Conservation (phyloP, 2,113 vertebrate genomes). For the Pollimyrus isidori region DNA sequence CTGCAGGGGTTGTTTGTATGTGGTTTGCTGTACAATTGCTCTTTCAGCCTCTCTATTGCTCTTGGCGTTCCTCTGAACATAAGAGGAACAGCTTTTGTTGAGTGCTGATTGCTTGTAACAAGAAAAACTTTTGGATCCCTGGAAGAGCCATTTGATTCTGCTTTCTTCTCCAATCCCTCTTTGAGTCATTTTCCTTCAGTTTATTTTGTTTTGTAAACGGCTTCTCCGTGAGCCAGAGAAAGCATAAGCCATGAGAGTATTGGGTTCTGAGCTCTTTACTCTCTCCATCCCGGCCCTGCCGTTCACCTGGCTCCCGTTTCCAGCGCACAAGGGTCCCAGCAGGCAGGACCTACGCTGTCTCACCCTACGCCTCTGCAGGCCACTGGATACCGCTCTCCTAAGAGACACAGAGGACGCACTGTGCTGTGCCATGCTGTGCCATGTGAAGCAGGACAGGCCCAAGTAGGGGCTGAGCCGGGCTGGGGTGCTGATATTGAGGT, state of each 20-base stretch:
- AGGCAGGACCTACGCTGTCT: conserved; percentile 45
- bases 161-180: conserved; percentile 34
- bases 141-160: conserved; percentile 45
- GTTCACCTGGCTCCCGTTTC: conserved; percentile 41
- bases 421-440: too few relatives aligned
- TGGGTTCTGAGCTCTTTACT: not conserved
- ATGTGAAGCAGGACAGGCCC: not conserved
- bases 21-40: conserved; percentile 41
- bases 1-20: not conserved
- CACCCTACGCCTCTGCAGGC: conserved; percentile 42
- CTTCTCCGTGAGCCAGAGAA: conserved; percentile 50
- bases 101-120: conserved; percentile 54
- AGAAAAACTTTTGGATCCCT: conserved; percentile 63
- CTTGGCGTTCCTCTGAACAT: conserved; percentile 56
- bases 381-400: not conserved
- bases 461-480: not conserved
- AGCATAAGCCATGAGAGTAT: conserved; percentile 57
- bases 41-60: conserved; percentile 62
- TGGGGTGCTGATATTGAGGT: not conserved
- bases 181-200: conserved; percentile 40
- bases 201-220: conserved; percentile 55
- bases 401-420: not conserved
- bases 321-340: conserved; percentile 50
- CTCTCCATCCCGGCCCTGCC: conserved; percentile 27
- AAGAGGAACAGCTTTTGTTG: conserved; percentile 56